Evolutionary conservation across 2,888 invertebrate genomes (phyloP), one percentile per base, ranked within the genome.

Genomic region (Eurois occulta): DNA sequence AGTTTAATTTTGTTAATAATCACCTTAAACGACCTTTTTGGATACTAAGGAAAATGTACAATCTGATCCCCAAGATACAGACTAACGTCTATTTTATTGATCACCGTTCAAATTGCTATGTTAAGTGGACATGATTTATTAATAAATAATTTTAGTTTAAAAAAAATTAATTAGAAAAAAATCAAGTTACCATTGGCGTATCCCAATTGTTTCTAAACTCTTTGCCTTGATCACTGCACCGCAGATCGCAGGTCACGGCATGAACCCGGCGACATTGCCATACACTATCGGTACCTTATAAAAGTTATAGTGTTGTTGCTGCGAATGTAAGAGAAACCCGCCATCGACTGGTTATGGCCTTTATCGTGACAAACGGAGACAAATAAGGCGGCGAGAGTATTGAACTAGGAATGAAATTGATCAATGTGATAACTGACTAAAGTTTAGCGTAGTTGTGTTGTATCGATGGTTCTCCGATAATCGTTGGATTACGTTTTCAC

Each of bases 251-350:
- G 82, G 62, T 82, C 81, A 58, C 64, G 28, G 46, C 18, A n/a
- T 77, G 84, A 84, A 64, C 86, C 46, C 75, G 32, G 43, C 16
- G 75, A 77, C 75, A 81, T 70, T 35, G 58, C 64, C 76, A 13
- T 68, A 67, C 24, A 66, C 69, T 85, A 77, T 84, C 28, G 74
- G 69, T 77, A 85, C 73, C 28, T 74, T 58, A 72, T 69, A 68
- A 60, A 72, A 72, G 48, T 72, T 65, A 72, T 69, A 72, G 43
- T 55, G 52, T 69, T 69, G 58, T 55, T 43, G 18, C 41, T 32
- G 69, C 62, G 55, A 77, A 60, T 35, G 52, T 21, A 41, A 60
- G 84, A 75, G 84, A 84, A 85, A 84, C 41, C 46, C 48, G 4
- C 32, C 24, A 65, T 72, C 28, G 62, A 21, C 69, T 75, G 48